Conservation (phyloP, 2,888 invertebrate species). For the Hymenopus coronatus region DNA sequence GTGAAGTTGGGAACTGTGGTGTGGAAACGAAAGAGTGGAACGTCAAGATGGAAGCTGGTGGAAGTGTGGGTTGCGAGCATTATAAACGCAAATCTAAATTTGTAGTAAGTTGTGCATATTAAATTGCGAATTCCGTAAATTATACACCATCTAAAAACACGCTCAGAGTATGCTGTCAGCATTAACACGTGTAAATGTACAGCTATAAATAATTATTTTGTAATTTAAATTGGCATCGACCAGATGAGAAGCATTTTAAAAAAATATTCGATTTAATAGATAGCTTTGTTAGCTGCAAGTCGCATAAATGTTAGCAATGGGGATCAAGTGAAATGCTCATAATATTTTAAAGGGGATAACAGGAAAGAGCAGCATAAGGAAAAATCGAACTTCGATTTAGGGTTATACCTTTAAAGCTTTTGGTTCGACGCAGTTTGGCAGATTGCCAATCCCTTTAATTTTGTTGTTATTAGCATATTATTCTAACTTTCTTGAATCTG, state of each 20-base stretch:
- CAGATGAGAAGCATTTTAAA: not conserved
- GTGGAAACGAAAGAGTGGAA: not conserved
- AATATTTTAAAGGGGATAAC: too few species aligned
- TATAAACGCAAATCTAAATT: constrained; percentile 36
- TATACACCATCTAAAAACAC: not conserved
- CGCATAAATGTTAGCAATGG: too few species aligned
- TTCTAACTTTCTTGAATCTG: too few species aligned
- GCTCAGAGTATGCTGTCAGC: not conserved
- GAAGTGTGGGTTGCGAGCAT: constrained; percentile 64
- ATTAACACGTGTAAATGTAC: not conserved
- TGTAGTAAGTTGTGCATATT: constrained; percentile 32
- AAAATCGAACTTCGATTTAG: not conserved
- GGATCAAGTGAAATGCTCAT: too few species aligned
- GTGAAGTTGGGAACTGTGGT: not conserved
- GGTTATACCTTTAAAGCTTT: not conserved
- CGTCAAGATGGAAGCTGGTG: constrained; percentile 29
- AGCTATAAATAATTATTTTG: not conserved
- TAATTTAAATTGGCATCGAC: constrained; percentile 3
- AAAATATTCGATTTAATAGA: not conserved
- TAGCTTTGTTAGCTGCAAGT: not conserved
- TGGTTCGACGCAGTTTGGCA: not conserved
- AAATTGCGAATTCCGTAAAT: not conserved
- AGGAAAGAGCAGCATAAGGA: not conserved
- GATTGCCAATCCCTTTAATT: not conserved
- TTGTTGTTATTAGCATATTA: not conserved